Conservation (phyloP, 1,140 invertebrate genomes). For the Trichoplusia ni region DNA sequence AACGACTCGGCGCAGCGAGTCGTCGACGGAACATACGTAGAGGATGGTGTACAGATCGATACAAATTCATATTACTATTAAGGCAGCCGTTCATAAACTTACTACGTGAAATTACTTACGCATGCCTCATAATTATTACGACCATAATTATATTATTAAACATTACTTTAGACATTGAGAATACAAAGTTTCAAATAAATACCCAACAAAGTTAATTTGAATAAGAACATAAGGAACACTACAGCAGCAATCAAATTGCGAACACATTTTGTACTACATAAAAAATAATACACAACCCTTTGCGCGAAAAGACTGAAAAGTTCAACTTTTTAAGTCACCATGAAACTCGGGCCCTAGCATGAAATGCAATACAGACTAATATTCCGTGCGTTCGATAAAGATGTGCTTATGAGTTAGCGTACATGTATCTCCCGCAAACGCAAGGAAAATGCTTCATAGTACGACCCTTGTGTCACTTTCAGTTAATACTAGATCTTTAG, state of each 20-base stretch:
- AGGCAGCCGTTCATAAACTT: slow-evolving; percentile 57
- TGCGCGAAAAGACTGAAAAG: slow-evolving; percentile 80
- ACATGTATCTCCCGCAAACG: slow-evolving; percentile 23
- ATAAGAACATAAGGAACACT: slow-evolving; percentile 78
- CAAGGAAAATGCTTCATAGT: slow-evolving; percentile 27
- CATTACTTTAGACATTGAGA: slow-evolving; percentile 59
- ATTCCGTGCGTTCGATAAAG: slow-evolving; percentile 27
- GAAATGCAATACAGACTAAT: slow-evolving; percentile 21
- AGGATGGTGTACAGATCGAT: slow-evolving; percentile 48
- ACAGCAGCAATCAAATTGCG: slow-evolving; percentile 81
- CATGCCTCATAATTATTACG: slow-evolving; percentile 44
- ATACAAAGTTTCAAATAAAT: slow-evolving; percentile 75
- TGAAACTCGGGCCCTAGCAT: slow-evolving; percentile 55
- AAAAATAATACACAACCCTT: slow-evolving; percentile 82
- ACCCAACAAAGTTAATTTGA: slow-evolving; percentile 68
- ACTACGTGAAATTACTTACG: slow-evolving; percentile 45
- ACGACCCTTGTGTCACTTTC: slow-evolving; percentile 58
- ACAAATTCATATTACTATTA: slow-evolving; percentile 56
- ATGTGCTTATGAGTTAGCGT: slow-evolving; percentile 25
- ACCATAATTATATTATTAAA: slow-evolving; percentile 47
- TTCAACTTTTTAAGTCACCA: slow-evolving; percentile 77
- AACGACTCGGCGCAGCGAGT: slow-evolving; percentile 31
- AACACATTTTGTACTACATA: slow-evolving; percentile 81
- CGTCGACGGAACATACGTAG: slow-evolving; percentile 39
- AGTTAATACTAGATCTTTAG: slow-evolving; percentile 79